Percentiles rank a stretch among this genome's conserved stretches.
Conservation (phyloP, 1,140 invertebrate species). For the Venturia canescens region DNA sequence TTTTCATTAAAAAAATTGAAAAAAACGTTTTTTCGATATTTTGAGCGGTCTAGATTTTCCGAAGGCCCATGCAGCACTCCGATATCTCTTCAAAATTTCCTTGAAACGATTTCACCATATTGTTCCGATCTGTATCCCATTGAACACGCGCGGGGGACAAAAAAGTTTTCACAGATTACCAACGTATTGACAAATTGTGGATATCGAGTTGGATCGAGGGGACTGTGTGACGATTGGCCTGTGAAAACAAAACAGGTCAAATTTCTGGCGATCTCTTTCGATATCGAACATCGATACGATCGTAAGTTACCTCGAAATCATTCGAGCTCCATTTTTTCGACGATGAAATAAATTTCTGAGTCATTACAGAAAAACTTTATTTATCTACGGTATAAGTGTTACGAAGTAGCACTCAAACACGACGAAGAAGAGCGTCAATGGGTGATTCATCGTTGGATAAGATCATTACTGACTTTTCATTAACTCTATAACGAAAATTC, state of each 20-base stretch:
- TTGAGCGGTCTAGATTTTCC: not conserved
- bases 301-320: not conserved
- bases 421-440: no score
- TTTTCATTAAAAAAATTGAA: no score
- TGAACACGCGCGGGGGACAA: not conserved
- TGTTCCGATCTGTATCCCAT: constrained; percentile 7
- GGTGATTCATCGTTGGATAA: no score
- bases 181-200: not conserved
- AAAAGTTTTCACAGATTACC: not conserved
- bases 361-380: no score
- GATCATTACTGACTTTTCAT: no score
- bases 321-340: not conserved
- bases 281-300: not conserved
- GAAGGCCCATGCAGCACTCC: not conserved
- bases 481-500: no score
- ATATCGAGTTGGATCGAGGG: not conserved
- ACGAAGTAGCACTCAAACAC: no score
- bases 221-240: not conserved
- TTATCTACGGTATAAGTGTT: no score
- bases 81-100: not conserved
- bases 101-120: constrained; percentile 37
- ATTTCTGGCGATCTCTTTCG: not conserved
- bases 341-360: not conserved
- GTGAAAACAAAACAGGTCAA: not conserved
- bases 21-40: not conserved